Evolutionary conservation across 2,888 invertebrate genomes (phyloP).

Genomic region (Tetramorium bicarinatum): DNA sequence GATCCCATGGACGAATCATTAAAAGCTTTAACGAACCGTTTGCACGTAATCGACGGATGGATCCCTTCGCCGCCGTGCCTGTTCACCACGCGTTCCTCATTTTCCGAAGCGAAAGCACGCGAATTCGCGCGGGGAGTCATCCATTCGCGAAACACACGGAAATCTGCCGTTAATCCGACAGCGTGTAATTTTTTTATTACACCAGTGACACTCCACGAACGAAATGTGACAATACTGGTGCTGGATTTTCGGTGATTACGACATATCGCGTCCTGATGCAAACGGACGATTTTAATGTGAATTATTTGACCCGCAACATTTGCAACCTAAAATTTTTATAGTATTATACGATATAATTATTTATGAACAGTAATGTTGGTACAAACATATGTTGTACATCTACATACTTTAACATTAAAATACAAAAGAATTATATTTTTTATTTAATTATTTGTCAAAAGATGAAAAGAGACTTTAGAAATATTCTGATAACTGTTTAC

Average conservation of each 20-base stretch:
- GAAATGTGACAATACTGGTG: neutral
- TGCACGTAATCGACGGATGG: conserved; percentile 66
- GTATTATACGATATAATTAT: neutral
- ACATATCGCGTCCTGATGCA: neutral
- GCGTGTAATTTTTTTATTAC: conserved; percentile 10
- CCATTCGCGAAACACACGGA: conserved; percentile 1
- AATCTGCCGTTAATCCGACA: conserved; percentile 50
- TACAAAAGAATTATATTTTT: neutral
- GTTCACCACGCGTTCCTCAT: conserved; percentile 38
- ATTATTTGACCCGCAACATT: neutral
- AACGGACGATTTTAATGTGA: neutral
- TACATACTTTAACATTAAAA: neutral
- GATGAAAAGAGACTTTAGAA: neutral
- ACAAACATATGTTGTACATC: neutral
- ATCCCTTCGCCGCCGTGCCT: conserved; percentile 28
- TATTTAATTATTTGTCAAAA: neutral
- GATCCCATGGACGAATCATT: conserved; percentile 64
- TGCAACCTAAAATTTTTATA: neutral
- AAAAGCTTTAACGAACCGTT: conserved; percentile 72
- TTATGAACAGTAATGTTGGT: neutral
- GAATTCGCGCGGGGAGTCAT: neutral
- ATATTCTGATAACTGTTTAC: neutral
- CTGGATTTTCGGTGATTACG: neutral
- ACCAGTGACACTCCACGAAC: neutral
- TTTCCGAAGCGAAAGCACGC: conserved; percentile 37